Conservation (phyloP, 2,797 vertebrate species). For the Neosilurus hyrtlii region DNA sequence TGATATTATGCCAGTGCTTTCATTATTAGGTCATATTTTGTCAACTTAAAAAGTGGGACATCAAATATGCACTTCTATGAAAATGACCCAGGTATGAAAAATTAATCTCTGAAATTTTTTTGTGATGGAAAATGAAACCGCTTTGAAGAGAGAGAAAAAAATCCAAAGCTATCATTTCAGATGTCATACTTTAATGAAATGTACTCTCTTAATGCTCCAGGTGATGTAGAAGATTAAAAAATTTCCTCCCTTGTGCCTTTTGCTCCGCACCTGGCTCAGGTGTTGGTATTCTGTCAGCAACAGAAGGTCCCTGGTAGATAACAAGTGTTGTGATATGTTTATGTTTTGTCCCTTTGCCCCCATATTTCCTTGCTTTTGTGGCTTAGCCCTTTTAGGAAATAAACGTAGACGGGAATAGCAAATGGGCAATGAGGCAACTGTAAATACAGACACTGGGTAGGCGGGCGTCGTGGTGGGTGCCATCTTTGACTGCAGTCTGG, state of each 20-base stretch:
- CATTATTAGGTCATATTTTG: too few relatives aligned
- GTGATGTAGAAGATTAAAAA: background rate
- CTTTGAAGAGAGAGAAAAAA: background rate
- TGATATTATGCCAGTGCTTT: too few relatives aligned
- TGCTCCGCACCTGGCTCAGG: conserved; percentile 17
- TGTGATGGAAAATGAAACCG: conserved; percentile 16
- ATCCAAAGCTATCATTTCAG: conserved; percentile 3
- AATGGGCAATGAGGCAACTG: conserved; percentile 49
- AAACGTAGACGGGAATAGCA: conserved; percentile 60
- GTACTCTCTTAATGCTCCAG: conserved; percentile 1
- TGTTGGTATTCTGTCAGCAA: conserved; percentile 24
- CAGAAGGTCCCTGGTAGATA: conserved; percentile 42
- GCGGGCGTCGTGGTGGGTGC: conserved; percentile 49
- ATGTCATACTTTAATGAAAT: conserved; percentile 13
- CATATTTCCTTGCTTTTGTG: conserved; percentile 40
- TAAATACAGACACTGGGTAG: conserved; percentile 54
- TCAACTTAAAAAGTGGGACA: too few relatives aligned
- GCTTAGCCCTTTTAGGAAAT: conserved; percentile 39
- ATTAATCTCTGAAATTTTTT: conserved; percentile 11
- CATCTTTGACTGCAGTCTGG: conserved; percentile 58
- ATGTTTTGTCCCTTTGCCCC: conserved; percentile 28
- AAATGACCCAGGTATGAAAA: background rate
- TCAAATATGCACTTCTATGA: too few relatives aligned
- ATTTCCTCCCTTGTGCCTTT: background rate
- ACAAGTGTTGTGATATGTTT: conserved; percentile 47